Evolutionary conservation across 1,140 invertebrate genomes (phyloP).

Genomic region (Samia ricini): DNA sequence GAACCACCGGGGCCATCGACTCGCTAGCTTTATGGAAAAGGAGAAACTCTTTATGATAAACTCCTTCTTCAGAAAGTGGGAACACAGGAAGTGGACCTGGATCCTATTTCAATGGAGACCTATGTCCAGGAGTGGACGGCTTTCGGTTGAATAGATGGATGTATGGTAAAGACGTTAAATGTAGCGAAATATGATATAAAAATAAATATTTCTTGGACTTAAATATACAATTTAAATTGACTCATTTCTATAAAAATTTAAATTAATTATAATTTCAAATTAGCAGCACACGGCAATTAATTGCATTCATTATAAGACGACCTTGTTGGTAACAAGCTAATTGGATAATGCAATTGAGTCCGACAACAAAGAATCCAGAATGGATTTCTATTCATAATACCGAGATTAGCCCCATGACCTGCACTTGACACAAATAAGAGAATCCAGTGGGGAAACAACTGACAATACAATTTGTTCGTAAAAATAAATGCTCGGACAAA

Average conservation of each 20-base stretch:
- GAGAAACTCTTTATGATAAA: too few species aligned
- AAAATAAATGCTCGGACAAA: not conserved
- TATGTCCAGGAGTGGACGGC: too few species aligned
- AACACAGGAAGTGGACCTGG: too few species aligned
- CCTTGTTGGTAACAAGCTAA: slow-evolving; percentile 47
- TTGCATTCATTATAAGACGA: slow-evolving; percentile 45
- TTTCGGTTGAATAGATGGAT: too few species aligned
- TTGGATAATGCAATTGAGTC: slow-evolving; percentile 41
- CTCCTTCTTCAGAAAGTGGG: too few species aligned
- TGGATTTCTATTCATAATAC: slow-evolving; percentile 44
- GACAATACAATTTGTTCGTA: slow-evolving; percentile 39
- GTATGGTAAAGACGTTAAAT: too few species aligned
- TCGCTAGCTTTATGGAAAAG: too few species aligned
- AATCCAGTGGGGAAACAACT: slow-evolving; percentile 52
- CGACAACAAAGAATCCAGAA: slow-evolving; percentile 46
- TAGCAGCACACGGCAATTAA: slow-evolving; percentile 37
- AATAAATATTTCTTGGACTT: not conserved
- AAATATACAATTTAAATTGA: not conserved
- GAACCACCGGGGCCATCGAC: too few species aligned
- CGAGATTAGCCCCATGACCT: slow-evolving; percentile 42
- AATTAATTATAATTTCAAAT: slow-evolving; percentile 27
- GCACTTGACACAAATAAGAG: slow-evolving; percentile 62
- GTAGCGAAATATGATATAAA: not conserved
- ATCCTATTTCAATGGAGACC: too few species aligned
- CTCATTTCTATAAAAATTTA: not conserved